These are phyloP conservation scores for Temnopleurus reevesii DNA, from an alignment of 53 echinoderm and acorn worm genomes.

Conservation along the genomic window DNA sequence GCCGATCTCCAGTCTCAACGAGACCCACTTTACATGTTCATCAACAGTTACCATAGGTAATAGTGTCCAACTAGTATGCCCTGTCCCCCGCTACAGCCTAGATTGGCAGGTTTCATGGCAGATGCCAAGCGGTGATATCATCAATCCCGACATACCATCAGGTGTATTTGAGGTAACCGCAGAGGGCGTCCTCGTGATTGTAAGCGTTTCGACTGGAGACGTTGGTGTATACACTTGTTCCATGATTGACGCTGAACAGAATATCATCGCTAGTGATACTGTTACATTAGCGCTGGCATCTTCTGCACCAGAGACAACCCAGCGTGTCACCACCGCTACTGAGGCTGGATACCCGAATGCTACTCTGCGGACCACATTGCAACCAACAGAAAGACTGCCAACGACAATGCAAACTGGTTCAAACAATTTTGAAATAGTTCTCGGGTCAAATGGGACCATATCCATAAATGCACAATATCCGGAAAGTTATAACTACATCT, in stretches of 20 bases:
- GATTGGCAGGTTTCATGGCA: not conserved
- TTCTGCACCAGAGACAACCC: not conserved
- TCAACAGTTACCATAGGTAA: not conserved
- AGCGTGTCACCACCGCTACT: not conserved
- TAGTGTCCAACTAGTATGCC: not conserved
- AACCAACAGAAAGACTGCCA: not conserved
- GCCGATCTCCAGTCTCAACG: not conserved
- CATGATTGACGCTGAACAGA: not conserved
- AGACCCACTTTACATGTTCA: not conserved
- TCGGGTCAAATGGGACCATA: not conserved
- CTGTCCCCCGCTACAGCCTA: not conserved
- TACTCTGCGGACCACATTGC: not conserved
- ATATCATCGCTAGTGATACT: not conserved
- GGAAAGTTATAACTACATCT: not conserved
- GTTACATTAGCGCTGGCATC: not conserved
- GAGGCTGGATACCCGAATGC: not conserved
- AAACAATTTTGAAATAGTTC: not conserved
- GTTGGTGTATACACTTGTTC: not conserved
- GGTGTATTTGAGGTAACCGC: not conserved
- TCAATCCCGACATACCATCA: not conserved
- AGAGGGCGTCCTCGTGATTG: not conserved
- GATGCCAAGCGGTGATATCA: not conserved
- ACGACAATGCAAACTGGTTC: not conserved
- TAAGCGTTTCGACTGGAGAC: not conserved
- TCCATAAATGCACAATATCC: not conserved